Evolutionary conservation across 1,140 invertebrate species (phyloP).

Genomic region (Drosophila bocki): DNA sequence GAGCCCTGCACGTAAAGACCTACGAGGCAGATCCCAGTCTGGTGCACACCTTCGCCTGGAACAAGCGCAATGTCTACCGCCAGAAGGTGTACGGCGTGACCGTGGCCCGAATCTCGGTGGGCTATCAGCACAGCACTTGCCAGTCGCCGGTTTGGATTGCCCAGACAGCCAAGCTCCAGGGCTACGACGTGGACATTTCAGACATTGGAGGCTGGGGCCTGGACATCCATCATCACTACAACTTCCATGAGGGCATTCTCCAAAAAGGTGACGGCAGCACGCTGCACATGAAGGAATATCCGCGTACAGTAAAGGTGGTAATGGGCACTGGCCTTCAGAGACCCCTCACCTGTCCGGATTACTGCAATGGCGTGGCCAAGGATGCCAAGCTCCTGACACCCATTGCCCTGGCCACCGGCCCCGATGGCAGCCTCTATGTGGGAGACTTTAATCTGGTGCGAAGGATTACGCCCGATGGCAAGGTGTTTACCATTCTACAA

Average conservation of each 20-base stretch:
- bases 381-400: conserved; percentile 95
- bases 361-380: conserved; percentile 94
- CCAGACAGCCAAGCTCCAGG: conserved; percentile 95
- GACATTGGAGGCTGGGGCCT: conserved; percentile 99
- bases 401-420: conserved; percentile 95
- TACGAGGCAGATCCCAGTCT: conserved; percentile 98
- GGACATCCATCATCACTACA: conserved; percentile 99
- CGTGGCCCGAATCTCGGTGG: conserved; percentile 94
- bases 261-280: conserved; percentile 98
- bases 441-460: conserved; percentile 98
- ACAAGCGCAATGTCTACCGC: conserved; percentile 98
- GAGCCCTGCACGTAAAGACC: conserved; percentile 94
- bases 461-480: conserved; percentile 95
- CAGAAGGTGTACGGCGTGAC: conserved; percentile 97
- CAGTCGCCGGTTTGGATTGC: conserved; percentile 96
- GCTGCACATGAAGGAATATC: conserved; percentile 96
- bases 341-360: conserved; percentile 90
- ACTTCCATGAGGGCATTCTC: conserved; percentile 98
- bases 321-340: conserved; percentile 97
- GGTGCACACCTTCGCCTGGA: conserved; percentile 98
- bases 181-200: conserved; percentile 98
- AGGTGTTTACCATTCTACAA: conserved; percentile 96
- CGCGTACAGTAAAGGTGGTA: conserved; percentile 94
- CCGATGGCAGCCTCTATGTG: conserved; percentile 98
- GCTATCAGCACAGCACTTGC: conserved; percentile 97